Evolutionary conservation across 2,888 invertebrate genomes (phyloP).

Genomic region (Spisula subtruncata): DNA sequence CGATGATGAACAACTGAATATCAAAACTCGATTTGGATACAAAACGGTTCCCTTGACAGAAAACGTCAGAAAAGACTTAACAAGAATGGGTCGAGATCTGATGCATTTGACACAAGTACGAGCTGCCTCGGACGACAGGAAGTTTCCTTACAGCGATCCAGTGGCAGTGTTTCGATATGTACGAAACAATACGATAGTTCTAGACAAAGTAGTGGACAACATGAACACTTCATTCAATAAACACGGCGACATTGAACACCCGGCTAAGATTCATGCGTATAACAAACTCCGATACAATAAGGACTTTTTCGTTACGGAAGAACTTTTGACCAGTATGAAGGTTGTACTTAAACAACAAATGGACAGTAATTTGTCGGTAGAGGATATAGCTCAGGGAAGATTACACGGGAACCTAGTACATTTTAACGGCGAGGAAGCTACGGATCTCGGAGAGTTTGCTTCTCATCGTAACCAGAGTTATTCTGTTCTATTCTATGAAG

Average conservation of each 20-base stretch:
- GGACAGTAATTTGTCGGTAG: neutral
- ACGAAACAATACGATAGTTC: slow-evolving; percentile 45
- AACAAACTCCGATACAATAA: neutral
- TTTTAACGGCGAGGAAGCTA: slow-evolving; percentile 5
- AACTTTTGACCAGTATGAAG: neutral
- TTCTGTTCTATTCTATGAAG: slow-evolving; percentile 39
- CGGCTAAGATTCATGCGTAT: slow-evolving; percentile 8
- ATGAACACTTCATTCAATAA: slow-evolving; percentile 8
- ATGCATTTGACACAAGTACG: slow-evolving; percentile 15
- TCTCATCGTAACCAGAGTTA: slow-evolving; percentile 1
- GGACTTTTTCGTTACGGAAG: neutral
- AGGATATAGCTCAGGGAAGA: neutral
- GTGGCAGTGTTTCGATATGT: slow-evolving; percentile 31
- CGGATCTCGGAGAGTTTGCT: slow-evolving; percentile 26
- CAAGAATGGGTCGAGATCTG: neutral
- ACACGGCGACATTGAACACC: slow-evolving; percentile 29
- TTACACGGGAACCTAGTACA: neutral
- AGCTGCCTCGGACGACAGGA: neutral
- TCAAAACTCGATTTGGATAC: slow-evolving; percentile 26
- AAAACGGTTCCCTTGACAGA: slow-evolving; percentile 2
- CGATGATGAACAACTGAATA: slow-evolving; percentile 6
- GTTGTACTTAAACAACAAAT: neutral
- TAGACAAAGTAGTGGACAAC: slow-evolving; percentile 18
- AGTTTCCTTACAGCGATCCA: slow-evolving; percentile 8
- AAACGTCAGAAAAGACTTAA: neutral